These are phyloP conservation scores for Syrmaticus mikado DNA, from an alignment of 2,113 vertebrate species.

Conservation along the genomic window DNA sequence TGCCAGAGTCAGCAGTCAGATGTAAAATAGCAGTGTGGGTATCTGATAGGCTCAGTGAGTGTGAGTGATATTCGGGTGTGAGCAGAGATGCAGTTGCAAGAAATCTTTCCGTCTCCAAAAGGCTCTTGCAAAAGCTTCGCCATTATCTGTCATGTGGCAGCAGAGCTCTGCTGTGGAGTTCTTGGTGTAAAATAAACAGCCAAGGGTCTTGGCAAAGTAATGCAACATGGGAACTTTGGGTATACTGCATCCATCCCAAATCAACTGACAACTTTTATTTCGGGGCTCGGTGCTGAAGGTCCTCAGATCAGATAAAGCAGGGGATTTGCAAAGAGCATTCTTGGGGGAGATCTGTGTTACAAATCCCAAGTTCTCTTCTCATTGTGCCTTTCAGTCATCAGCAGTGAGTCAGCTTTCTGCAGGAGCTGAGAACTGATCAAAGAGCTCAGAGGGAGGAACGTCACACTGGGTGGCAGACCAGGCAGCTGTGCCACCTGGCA, in stretches of 20 bases:
- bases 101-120: background rate
- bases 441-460: background rate
- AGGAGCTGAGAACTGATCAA: background rate
- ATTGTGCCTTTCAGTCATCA: background rate
- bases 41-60: background rate
- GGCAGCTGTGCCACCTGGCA: background rate
- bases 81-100: background rate
- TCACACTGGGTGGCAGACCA: background rate
- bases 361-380: background rate
- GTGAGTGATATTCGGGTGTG: no score
- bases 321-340: background rate
- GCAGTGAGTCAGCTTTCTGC: background rate
- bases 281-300: background rate
- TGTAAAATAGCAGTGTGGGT: no score
- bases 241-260: background rate
- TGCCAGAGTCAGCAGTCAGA: background rate
- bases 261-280: background rate
- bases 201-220: background rate
- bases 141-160: background rate
- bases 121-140: background rate
- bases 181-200: background rate
- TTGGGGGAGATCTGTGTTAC: background rate
- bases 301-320: background rate
- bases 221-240: background rate
- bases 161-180: background rate